Percentiles rank a stretch among this genome's conserved stretches.
These are phyloP conservation scores for Eristalinus sepulchralis DNA, from an alignment of 2,888 invertebrate genomes.

Conservation along the genomic window DNA sequence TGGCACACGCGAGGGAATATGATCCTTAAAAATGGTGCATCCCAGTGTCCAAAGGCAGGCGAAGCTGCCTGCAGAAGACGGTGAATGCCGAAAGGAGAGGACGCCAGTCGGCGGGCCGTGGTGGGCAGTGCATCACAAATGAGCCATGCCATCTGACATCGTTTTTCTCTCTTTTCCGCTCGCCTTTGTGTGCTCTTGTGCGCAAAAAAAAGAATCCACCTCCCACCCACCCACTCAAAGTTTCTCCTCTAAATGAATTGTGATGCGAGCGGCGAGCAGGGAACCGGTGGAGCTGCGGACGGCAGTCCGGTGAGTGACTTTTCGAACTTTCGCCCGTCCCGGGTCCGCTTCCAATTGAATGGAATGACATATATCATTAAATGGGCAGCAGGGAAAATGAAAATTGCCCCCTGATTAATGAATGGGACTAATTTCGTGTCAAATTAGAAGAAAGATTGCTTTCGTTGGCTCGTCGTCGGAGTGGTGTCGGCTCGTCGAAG, in stretches of 20 bases:
- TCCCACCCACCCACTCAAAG: slow-evolving; percentile 32
- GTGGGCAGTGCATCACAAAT: slow-evolving; percentile 66
- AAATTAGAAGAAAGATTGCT: slow-evolving; percentile 71
- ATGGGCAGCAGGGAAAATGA: slow-evolving; percentile 63
- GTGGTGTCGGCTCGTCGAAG: neutral
- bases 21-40: slow-evolving; percentile 61
- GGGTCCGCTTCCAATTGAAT: slow-evolving; percentile 50
- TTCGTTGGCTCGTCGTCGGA: slow-evolving; percentile 7
- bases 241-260: slow-evolving; percentile 63
- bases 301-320: slow-evolving; percentile 17
- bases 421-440: slow-evolving; percentile 72
- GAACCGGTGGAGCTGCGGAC: neutral
- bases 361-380: slow-evolving; percentile 69
- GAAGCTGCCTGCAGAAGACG: slow-evolving; percentile 41
- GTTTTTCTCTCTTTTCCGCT: slow-evolving; percentile 29
- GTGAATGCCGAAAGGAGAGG: neutral
- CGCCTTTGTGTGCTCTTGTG: neutral
- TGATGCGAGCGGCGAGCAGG: neutral
- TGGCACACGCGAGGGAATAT: slow-evolving; percentile 56
- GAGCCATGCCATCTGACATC: slow-evolving; percentile 68
- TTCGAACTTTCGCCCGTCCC: slow-evolving; percentile 58
- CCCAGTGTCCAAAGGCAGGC: neutral
- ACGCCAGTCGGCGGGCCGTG: neutral
- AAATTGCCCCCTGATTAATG: slow-evolving; percentile 69
- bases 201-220: neutral